Evolutionary conservation across 2,113 vertebrate species (phyloP).

Genomic region (Agapornis roseicollis): DNA sequence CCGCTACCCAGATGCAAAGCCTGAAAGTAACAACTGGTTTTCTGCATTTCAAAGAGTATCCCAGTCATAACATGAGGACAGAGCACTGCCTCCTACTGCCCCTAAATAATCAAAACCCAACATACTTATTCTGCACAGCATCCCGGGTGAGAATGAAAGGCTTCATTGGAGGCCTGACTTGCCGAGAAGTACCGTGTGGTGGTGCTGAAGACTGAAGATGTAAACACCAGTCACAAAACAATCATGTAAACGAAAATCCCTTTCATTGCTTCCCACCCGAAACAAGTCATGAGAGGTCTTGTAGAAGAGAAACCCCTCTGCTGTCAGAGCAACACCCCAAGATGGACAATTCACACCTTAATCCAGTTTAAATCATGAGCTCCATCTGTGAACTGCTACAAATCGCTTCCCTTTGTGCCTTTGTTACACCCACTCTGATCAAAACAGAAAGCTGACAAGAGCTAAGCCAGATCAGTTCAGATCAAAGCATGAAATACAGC

Average conservation of each 20-base stretch:
- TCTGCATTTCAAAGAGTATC: not conserved
- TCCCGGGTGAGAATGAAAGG: slow-evolving; percentile 92
- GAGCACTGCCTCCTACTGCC: not conserved
- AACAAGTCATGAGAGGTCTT: not conserved
- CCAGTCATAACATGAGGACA: rapidly evolving
- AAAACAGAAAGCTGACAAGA: not conserved
- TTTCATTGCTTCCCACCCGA: not conserved
- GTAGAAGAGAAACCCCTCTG: not conserved
- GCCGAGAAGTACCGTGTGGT: slow-evolving; percentile 28
- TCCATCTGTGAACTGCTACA: not conserved
- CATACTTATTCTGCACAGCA: slow-evolving; percentile 83
- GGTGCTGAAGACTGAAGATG: slow-evolving; percentile 58
- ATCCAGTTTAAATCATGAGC: not conserved
- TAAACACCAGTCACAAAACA: slow-evolving; percentile 15
- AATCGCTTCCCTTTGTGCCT: not conserved
- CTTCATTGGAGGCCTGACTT: slow-evolving; percentile 76
- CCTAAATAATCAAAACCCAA: not conserved
- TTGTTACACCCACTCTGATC: not conserved
- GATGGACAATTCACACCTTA: not conserved
- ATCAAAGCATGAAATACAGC: not conserved
- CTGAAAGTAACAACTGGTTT: not conserved
- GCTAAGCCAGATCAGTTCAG: not conserved
- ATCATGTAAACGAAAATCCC: not conserved
- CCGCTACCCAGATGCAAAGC: not conserved
- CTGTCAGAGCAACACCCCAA: not conserved